phyloP scores from a whole-genome alignment of 2,113 vertebrate genomes.

The Psittacula cyanocephala region DNA sequence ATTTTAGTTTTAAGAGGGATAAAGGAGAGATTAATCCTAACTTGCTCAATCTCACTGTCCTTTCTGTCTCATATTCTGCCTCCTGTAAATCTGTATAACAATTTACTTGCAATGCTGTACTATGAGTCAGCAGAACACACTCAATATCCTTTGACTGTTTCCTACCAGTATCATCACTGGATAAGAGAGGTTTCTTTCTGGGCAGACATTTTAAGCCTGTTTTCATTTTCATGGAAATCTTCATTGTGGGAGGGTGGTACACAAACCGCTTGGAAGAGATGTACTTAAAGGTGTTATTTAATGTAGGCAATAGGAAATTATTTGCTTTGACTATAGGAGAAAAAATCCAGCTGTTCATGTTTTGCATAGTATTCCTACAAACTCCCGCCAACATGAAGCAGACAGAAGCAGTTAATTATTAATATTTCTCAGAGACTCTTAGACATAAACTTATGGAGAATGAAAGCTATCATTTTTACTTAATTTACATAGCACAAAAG shows the following conservation, averaged over 20 bases:
- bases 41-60: background rate
- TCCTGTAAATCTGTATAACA: background rate
- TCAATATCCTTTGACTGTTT: background rate
- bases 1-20: background rate
- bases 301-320: background rate
- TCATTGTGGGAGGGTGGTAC: background rate
- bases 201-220: background rate
- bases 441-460: background rate
- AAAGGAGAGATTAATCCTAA: background rate
- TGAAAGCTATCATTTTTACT: background rate
- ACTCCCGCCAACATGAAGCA: background rate
- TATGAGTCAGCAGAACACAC: background rate
- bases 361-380: background rate
- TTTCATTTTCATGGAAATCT: conserved; percentile 13
- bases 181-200: background rate
- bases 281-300: background rate
- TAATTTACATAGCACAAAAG: background rate
- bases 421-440: background rate
- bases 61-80: background rate
- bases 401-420: background rate
- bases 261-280: background rate
- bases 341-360: background rate
- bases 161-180: background rate
- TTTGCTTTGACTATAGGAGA: background rate
- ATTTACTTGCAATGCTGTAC: background rate